Evolutionary conservation across 64 coral and sea anemone species (phyloP), one percentile per base, ranked within the genome.

Genomic region (Actinia equina): DNA sequence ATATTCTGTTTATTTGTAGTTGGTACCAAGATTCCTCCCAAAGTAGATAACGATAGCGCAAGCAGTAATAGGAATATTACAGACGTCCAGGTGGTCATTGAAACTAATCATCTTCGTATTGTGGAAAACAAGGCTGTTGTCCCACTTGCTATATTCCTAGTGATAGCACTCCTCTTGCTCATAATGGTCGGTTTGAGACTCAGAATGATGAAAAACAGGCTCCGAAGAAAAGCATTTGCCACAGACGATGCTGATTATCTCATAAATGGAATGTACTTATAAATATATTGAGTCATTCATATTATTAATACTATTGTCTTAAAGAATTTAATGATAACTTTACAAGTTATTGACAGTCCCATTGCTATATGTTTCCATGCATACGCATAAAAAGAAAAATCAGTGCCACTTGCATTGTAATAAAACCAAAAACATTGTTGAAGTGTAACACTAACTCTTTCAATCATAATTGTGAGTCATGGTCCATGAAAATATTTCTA

Each of bases 261-360:
- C 3, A 99, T 99, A 59, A 99, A 99, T 88, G 97, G 97, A 93
- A 99, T 99, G 97, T 99, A 99, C 86, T 90, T 99, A 59, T 99
- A 91, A 85, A 20, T 65, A 83, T 64, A 17, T 8, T 20, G 14
- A 46, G 14, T 81, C 9, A 25, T 49, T 81, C 45, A 13, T 81
- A 74, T 74, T 30, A 74, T 30, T 71, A 11, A 37, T 37, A 30
- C 25, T 13, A 71, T 41, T 71, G 2, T 71, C 69, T 41, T 20
- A 67, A 67, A 9, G 18, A 23, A 26, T 26, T 71, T 30, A 41
- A 23, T 65, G 62, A 65, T 20, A 65, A 37, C 27, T 3, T 41
- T 37, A 74, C 69, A 74, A n/a, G 20, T 74, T 41, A 25, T 74
- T 27, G 69, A 74, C n/a, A 74, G 69, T 74, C 27, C 15, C 69